Evolutionary conservation across 2,888 invertebrate genomes (phyloP).

Genomic region (Nymphalis c-album): DNA sequence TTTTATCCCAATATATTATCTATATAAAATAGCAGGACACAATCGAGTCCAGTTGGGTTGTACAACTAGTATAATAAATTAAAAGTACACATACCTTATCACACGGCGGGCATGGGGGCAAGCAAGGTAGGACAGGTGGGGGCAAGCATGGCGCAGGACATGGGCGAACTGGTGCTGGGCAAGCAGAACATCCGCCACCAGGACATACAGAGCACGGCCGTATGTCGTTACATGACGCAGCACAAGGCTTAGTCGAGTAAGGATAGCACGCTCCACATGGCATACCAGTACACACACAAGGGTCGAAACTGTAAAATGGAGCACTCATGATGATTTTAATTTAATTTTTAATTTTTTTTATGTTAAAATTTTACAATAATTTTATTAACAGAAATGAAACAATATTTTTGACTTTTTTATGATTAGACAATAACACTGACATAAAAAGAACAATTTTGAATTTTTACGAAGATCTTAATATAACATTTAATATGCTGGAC

Average conservation of each 20-base stretch:
- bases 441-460: too few species aligned
- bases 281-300: slow-evolving; percentile 64
- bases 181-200: slow-evolving; percentile 73
- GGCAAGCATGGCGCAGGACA: slow-evolving; percentile 63
- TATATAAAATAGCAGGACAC: too few species aligned
- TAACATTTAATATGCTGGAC: too few species aligned
- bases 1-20: too few species aligned
- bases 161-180: slow-evolving; percentile 72
- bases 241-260: slow-evolving; percentile 68
- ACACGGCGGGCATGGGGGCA: slow-evolving; percentile 70
- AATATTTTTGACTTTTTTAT: slow-evolving; percentile 12
- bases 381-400: neutral
- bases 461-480: too few species aligned
- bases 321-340: slow-evolving; percentile 64
- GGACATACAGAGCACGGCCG: slow-evolving; percentile 69
- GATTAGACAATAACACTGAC: neutral
- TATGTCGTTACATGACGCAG: slow-evolving; percentile 60
- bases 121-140: slow-evolving; percentile 60
- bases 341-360: slow-evolving; percentile 19
- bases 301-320: slow-evolving; percentile 73
- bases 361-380: neutral
- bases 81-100: slow-evolving; percentile 55
- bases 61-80: neutral
- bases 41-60: too few species aligned
- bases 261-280: slow-evolving; percentile 74